These are phyloP conservation scores for Drosophila phalerata DNA, from an alignment of 2,888 invertebrate genomes.

Conservation along the genomic window DNA sequence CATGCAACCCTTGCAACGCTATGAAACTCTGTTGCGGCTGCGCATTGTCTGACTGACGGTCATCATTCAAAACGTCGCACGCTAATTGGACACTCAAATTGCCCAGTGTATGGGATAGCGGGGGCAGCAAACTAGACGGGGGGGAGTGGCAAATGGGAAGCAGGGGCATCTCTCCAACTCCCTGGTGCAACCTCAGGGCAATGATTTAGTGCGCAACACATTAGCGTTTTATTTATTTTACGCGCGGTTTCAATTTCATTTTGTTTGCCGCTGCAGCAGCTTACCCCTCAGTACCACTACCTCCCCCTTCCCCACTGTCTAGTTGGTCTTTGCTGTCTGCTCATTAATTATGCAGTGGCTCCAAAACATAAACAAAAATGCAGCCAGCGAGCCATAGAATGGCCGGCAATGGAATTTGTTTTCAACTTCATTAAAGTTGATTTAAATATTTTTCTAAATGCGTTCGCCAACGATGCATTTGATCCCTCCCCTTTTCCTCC, in stretches of 20 bases:
- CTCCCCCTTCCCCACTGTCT: not conserved
- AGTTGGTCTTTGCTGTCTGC: not conserved
- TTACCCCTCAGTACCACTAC: not conserved
- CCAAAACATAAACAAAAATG: constrained; percentile 42
- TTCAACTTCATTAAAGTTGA: constrained; percentile 76
- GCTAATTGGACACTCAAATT: constrained; percentile 78
- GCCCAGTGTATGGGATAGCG: constrained; percentile 31
- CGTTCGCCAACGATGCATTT: constrained; percentile 38
- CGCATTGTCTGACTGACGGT: constrained; percentile 77
- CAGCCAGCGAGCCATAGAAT: constrained; percentile 46
- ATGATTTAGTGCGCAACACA: constrained; percentile 74
- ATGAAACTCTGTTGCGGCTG: constrained; percentile 46
- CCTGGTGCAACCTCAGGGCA: constrained; percentile 5
- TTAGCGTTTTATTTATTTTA: constrained; percentile 69
- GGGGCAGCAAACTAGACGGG: not conserved
- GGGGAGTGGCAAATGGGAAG: not conserved
- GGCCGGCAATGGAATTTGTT: constrained; percentile 65
- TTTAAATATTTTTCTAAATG: constrained; percentile 74
- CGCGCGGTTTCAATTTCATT: constrained; percentile 68
- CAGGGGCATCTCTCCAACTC: too few species aligned
- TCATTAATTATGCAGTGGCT: constrained; percentile 57
- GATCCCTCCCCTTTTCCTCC: not conserved
- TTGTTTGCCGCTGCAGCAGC: constrained; percentile 27
- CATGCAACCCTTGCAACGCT: constrained; percentile 25
- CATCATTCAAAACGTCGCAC: constrained; percentile 80